Base-by-base conservation (phyloP, 1,140 invertebrate species). In the Halictus rubicundus region DNA sequence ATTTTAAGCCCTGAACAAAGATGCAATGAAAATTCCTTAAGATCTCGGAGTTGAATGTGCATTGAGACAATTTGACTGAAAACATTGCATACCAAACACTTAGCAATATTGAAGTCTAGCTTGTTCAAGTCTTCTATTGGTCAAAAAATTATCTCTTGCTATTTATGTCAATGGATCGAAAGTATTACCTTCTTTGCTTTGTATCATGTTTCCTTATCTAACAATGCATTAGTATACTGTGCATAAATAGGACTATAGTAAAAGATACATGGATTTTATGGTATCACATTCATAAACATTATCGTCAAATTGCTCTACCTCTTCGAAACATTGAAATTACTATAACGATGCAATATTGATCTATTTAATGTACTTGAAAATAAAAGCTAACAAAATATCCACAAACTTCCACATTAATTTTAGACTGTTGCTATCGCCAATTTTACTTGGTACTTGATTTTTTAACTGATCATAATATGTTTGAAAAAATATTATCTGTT, bases 401-500 rank as follows among this genome's bases (percentile, higher is more conserved):
- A 9, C 4, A 46, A 9, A 46, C 14, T 46, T 46, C 42, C 8
- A 64, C 27, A 72, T 21, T 49, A 72, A 72, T n/a, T 23, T 12
- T 61, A 0, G 4, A 46, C 25, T 12, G 27, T n/a, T 2, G 27
- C 21, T 64, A 10, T 74, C 54, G 14, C 71, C 71, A 64, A 63
- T 64, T 73, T 32, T 32, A 61, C 23, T 61, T 71, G 57, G 37
- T 46, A 71, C 37, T 65, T 10, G 10, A 63, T 61, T 49, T 27
- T 61, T 49, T 27, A 61, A 25, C 12, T 16, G 5, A 16, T 2
- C 14, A 2, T 16, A 14, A 5, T 19, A 52, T 39, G 14, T 42
- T 16, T 14, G 27, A 23, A 2, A 37, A 23, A 32, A 32, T 57
- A 69, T 57, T 42, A 14, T 25, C 57, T 60, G 10, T 12, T 12